Percentiles rank a stretch among this genome's conserved stretches.
phyloP scores from a whole-genome alignment of 2,888 invertebrate genomes.

The Eucera pruinosa region DNA sequence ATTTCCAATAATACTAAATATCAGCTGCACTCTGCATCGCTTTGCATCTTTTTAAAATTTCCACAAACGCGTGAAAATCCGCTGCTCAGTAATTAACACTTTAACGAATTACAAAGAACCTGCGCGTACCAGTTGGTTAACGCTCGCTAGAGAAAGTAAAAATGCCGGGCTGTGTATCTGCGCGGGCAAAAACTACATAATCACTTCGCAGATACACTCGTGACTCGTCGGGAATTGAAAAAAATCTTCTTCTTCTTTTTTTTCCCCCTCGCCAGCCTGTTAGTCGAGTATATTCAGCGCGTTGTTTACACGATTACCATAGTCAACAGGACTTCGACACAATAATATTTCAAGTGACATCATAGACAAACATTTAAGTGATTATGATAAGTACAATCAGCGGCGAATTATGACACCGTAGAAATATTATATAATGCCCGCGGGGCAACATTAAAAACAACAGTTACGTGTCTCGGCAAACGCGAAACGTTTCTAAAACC shows the following conservation, averaged over 20 bases:
- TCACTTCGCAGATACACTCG: constrained; percentile 6
- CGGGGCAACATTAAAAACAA: neutral
- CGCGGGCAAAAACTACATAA: neutral
- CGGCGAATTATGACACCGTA: neutral
- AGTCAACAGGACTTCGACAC: neutral
- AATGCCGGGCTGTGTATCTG: neutral
- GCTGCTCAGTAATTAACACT: too few relatives aligned
- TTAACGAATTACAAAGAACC: constrained; percentile 7
- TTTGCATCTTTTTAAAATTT: too few relatives aligned
- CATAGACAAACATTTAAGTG: constrained; percentile 13
- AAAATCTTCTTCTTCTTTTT: neutral
- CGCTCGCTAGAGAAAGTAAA: neutral
- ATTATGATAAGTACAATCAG: constrained; percentile 14
- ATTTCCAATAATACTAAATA: too few relatives aligned
- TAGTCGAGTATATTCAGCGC: too few relatives aligned
- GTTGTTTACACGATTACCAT: too few relatives aligned
- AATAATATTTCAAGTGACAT: constrained; percentile 6
- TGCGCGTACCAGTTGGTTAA: neutral
- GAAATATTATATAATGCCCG: constrained; percentile 1
- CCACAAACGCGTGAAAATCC: too few relatives aligned
- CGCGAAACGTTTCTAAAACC: neutral
- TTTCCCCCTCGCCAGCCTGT: too few relatives aligned
- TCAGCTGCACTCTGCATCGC: too few relatives aligned
- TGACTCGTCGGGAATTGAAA: neutral
- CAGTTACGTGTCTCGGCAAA: constrained; percentile 15